Percentiles rank a stretch among this genome's conserved stretches.
phyloP scores from a whole-genome alignment of 2,113 vertebrate species.

The Sapayoa aenigma region DNA sequence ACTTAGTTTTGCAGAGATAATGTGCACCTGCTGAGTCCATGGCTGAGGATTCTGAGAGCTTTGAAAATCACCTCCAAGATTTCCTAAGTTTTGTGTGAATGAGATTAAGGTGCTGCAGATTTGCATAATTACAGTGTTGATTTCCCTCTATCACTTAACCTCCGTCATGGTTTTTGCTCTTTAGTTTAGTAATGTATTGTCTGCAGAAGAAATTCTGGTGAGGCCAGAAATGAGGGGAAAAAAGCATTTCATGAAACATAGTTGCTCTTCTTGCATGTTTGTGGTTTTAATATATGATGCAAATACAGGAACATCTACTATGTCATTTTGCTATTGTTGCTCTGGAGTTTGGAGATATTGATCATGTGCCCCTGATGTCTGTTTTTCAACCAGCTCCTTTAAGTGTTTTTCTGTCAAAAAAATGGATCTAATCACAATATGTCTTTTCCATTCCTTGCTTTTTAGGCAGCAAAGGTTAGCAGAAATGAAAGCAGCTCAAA shows the following conservation, averaged over 20 bases:
- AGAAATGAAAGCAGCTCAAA: conserved; percentile 89
- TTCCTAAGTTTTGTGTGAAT: not conserved
- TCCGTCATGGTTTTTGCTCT: not conserved
- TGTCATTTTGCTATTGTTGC: not conserved
- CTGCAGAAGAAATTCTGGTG: not conserved
- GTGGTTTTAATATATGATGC: not conserved
- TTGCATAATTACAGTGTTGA: not conserved
- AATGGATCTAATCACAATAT: not conserved
- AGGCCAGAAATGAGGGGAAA: not conserved
- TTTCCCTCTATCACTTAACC: not conserved
- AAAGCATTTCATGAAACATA: not conserved
- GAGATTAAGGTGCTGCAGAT: not conserved
- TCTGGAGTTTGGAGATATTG: not conserved
- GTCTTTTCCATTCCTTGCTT: not conserved
- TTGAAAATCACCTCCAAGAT: not conserved
- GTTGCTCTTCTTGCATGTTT: not conserved
- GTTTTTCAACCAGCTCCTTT: not conserved
- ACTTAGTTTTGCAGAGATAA: not conserved
- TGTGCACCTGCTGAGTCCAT: not conserved
- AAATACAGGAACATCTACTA: not conserved
- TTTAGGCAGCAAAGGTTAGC: conserved; percentile 88
- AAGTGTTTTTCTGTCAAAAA: not conserved
- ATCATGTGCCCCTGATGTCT: not conserved
- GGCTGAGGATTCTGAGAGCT: not conserved
- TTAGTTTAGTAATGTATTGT: not conserved